These are phyloP conservation scores for Poecilus cupreus DNA, from an alignment of 2,888 invertebrate genomes.

Conservation along the genomic window DNA sequence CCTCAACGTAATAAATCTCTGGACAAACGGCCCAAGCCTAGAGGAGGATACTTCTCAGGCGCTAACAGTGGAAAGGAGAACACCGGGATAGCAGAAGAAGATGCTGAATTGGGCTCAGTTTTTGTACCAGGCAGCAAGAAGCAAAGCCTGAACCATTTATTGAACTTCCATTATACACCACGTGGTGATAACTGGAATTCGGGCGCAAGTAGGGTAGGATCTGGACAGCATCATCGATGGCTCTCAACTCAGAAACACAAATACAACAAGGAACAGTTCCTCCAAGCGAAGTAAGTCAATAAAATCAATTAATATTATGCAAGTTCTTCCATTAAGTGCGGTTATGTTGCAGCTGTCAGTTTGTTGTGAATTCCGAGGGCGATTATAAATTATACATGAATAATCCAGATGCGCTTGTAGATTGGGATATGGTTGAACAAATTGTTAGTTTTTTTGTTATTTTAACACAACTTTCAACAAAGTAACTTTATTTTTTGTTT, in stretches of 20 bases:
- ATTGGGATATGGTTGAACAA: conserved; percentile 95
- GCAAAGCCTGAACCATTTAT: conserved; percentile 94
- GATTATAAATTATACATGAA: conserved; percentile 86
- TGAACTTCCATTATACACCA: conserved; percentile 91
- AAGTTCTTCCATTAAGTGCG: conserved; percentile 42
- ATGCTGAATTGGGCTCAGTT: conserved; percentile 88
- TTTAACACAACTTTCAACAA: background rate
- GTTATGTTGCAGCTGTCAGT: conserved; percentile 86
- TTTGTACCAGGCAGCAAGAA: conserved; percentile 90
- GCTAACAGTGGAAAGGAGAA: conserved; percentile 81
- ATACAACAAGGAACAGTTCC: conserved; percentile 94
- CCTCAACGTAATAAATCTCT: conserved; percentile 80
- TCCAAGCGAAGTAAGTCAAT: conserved; percentile 90
- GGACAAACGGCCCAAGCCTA: conserved; percentile 83
- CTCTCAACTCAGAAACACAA: conserved; percentile 78
- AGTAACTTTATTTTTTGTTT: conserved; percentile 62
- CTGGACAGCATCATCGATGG: conserved; percentile 68
- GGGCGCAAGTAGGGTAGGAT: conserved; percentile 61
- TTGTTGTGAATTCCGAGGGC: conserved; percentile 89
- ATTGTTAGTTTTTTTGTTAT: conserved; percentile 79
- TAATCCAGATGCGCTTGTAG: conserved; percentile 92
- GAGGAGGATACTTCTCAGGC: conserved; percentile 77
- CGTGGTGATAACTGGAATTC: conserved; percentile 72
- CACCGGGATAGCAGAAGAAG: conserved; percentile 77
- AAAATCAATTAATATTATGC: no score